Conservation (phyloP, 2,113 vertebrate genomes). For the Rhineura floridana region DNA sequence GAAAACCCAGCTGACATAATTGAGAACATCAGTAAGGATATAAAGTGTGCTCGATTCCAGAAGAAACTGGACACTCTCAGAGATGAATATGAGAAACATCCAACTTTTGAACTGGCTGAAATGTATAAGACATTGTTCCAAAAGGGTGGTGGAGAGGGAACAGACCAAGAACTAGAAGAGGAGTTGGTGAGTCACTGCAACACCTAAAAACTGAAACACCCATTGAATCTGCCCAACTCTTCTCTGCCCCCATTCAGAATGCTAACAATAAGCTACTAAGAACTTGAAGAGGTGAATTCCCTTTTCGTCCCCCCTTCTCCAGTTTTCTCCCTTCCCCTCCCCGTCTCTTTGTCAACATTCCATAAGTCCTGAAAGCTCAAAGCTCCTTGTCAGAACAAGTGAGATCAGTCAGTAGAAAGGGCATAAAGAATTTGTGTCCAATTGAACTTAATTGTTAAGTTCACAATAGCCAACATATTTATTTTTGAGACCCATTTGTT, state of each 20-base stretch:
- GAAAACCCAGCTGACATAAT: conserved; percentile 85
- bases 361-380: not conserved
- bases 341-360: too few species aligned
- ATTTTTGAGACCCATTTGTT: not conserved
- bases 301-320: not conserved
- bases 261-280: not conserved
- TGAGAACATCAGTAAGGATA: conserved; percentile 86
- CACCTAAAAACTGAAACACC: conserved; percentile 10
- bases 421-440: not conserved
- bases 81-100: conserved; percentile 70
- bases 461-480: not conserved
- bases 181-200: conserved; percentile 73
- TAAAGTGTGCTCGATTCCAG: conserved; percentile 80
- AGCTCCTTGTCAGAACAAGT: not conserved
- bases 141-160: conserved; percentile 65
- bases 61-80: conserved; percentile 80
- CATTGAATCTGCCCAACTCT: not conserved
- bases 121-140: conserved; percentile 81
- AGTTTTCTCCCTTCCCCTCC: too few species aligned
- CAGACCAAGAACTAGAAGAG: conserved; percentile 77
- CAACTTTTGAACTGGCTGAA: conserved; percentile 80
- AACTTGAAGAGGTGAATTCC: not conserved
- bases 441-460: not conserved
- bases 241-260: not conserved
- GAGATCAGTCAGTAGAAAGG: not conserved